Conservation (phyloP, 2,797 vertebrate genomes). For the Jordanella pulchra region DNA sequence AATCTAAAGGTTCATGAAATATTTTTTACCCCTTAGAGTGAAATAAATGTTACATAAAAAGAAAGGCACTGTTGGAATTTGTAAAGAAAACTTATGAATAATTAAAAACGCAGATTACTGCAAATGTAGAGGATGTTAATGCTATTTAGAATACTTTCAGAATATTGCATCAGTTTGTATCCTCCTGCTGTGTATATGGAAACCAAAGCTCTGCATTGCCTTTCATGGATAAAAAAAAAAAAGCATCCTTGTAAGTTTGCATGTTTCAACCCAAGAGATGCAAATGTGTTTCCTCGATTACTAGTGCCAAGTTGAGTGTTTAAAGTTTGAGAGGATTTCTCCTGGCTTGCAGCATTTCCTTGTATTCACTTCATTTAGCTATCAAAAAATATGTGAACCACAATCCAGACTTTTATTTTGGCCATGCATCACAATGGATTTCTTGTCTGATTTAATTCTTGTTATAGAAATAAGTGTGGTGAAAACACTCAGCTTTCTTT, state of each 20-base stretch:
- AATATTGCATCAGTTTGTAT: not conserved
- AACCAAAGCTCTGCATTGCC: not conserved
- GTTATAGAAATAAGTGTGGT: slow-evolving; percentile 1
- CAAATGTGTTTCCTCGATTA: slow-evolving; percentile 5
- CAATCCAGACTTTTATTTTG: not conserved
- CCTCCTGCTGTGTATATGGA: not conserved
- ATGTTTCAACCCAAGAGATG: slow-evolving; percentile 4
- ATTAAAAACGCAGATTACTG: not conserved
- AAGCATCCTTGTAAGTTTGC: not conserved
- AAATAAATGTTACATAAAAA: not conserved
- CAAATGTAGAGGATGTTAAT: not conserved
- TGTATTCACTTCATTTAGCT: slow-evolving; percentile 25
- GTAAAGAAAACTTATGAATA: not conserved
- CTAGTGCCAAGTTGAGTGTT: slow-evolving; percentile 12
- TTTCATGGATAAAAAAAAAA: not conserved
- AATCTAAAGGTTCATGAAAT: not conserved
- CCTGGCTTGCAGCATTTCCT: not conserved
- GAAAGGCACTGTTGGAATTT: not conserved
- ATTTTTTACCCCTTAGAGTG: not conserved
- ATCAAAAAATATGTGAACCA: slow-evolving; percentile 12
- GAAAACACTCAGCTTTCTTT: not conserved
- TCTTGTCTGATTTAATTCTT: slow-evolving; percentile 2
- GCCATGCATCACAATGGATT: slow-evolving; percentile 4
- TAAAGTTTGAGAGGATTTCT: slow-evolving; percentile 1
- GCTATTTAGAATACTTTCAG: not conserved